phyloP scores from a whole-genome alignment of 2,888 invertebrate species.

The Drosophila lacicola region DNA sequence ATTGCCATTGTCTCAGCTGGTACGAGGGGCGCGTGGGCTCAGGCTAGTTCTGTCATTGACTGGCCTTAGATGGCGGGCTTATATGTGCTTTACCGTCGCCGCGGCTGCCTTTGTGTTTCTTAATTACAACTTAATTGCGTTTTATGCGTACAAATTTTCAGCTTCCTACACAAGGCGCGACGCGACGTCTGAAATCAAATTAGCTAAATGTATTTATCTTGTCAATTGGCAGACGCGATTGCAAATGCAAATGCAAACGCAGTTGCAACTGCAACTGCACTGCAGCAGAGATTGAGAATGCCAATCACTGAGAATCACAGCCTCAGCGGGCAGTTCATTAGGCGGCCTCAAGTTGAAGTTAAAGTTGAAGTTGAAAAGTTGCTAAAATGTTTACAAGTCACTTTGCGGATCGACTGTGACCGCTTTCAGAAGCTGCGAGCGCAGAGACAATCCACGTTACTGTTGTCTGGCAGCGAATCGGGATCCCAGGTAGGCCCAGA shows the following conservation, averaged over 20 bases:
- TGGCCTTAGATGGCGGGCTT: constrained; percentile 22
- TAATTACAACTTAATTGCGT: constrained; percentile 80
- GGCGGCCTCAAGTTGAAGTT: constrained; percentile 61
- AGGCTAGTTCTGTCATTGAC: constrained; percentile 18
- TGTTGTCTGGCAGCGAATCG: constrained; percentile 61
- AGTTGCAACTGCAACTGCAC: constrained; percentile 6
- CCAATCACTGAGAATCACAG: constrained; percentile 65
- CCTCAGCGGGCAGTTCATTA: constrained; percentile 71
- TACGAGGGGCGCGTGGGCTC: constrained; percentile 5
- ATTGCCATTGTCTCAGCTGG: constrained; percentile 62
- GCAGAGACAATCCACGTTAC: constrained; percentile 69
- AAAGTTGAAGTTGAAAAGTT: constrained; percentile 76
- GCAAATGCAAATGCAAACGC: constrained; percentile 50
- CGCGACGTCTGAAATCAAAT: constrained; percentile 66
- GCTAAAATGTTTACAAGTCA: constrained; percentile 81
- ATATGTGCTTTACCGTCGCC: constrained; percentile 33
- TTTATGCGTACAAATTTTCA: constrained; percentile 74
- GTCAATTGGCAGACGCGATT: constrained; percentile 78
- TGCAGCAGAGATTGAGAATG: constrained; percentile 42
- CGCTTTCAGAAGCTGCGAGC: constrained; percentile 63
- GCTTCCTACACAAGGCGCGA: constrained; percentile 60
- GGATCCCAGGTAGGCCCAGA: constrained; percentile 26
- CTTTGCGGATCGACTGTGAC: constrained; percentile 61
- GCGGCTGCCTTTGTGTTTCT: constrained; percentile 63
- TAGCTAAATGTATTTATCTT: constrained; percentile 82